Evolutionary conservation across 2,113 vertebrate genomes (phyloP).

Genomic region (Laterallus jamaicensis): DNA sequence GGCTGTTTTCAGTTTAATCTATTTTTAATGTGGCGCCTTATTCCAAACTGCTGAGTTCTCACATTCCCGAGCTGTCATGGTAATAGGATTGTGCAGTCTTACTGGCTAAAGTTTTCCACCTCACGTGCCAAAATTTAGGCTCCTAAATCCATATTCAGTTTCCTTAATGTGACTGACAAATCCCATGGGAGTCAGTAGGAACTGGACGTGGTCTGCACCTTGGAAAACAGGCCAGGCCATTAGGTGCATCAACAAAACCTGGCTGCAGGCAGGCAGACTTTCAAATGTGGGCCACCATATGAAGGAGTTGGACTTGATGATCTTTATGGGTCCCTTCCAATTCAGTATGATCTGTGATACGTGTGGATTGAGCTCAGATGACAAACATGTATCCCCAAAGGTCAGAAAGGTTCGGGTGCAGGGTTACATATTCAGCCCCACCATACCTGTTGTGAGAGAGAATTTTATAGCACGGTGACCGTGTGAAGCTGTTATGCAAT

Average conservation of each 20-base stretch:
- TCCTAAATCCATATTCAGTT: not conserved
- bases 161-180: not conserved
- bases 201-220: not conserved
- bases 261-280: not conserved
- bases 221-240: not conserved
- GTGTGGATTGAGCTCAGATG: not conserved
- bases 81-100: not conserved
- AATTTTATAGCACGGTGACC: not conserved
- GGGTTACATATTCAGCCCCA: not conserved
- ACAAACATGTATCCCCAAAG: not conserved
- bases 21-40: slow-evolving; percentile 50
- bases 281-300: not conserved
- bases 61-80: slow-evolving; percentile 21
- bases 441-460: not conserved
- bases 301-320: too few relatives aligned
- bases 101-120: slow-evolving; percentile 13
- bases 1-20: slow-evolving; percentile 46
- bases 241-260: not conserved
- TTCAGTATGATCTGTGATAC: too few relatives aligned
- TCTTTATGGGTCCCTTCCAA: too few relatives aligned
- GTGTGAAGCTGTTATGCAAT: not conserved
- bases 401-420: not conserved
- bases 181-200: not conserved
- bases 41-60: slow-evolving; percentile 25
- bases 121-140: not conserved